Evolutionary conservation across 2,797 vertebrate genomes (phyloP).

Genomic region (Cuculus canorus): DNA sequence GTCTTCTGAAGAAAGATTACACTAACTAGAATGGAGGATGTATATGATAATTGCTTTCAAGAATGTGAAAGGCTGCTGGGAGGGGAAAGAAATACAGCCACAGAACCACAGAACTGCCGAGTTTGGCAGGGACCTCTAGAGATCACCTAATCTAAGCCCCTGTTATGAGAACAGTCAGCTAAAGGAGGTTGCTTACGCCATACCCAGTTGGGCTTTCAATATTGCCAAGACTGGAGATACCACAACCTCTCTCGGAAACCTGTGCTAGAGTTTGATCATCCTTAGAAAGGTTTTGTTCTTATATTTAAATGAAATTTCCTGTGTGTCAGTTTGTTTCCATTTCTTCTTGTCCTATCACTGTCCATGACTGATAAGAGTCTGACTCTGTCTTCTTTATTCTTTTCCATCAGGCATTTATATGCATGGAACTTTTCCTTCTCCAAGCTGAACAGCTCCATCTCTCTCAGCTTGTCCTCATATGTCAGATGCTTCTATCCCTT

Average conservation of each 20-base stretch:
- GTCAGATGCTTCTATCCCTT: not conserved
- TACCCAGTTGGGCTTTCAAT: not conserved
- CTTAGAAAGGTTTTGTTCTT: not conserved
- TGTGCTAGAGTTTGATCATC: not conserved
- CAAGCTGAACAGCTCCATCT: not conserved
- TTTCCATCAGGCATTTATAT: not conserved
- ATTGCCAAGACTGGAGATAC: not conserved
- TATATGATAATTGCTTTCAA: not conserved
- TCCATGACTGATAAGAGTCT: not conserved
- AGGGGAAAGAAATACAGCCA: not conserved
- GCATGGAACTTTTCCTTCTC: not conserved
- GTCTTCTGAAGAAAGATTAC: not conserved
- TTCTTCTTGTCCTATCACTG: not conserved
- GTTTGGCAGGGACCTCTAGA: not conserved
- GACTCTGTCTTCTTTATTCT: not conserved
- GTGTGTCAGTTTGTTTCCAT: not conserved
- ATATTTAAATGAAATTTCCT: not conserved
- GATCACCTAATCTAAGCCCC: not conserved
- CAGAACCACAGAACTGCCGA: not conserved
- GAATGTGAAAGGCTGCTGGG: not conserved
- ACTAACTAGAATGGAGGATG: not conserved
- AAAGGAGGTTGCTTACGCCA: not conserved
- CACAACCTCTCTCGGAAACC: not conserved
- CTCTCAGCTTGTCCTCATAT: not conserved
- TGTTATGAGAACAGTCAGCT: fast-evolving